A percentile compares a stretch with the other conserved stretches of the same genome.
phyloP scores from a whole-genome alignment of 2,797 vertebrate genomes.

The Oceanodroma leucorhoa region DNA sequence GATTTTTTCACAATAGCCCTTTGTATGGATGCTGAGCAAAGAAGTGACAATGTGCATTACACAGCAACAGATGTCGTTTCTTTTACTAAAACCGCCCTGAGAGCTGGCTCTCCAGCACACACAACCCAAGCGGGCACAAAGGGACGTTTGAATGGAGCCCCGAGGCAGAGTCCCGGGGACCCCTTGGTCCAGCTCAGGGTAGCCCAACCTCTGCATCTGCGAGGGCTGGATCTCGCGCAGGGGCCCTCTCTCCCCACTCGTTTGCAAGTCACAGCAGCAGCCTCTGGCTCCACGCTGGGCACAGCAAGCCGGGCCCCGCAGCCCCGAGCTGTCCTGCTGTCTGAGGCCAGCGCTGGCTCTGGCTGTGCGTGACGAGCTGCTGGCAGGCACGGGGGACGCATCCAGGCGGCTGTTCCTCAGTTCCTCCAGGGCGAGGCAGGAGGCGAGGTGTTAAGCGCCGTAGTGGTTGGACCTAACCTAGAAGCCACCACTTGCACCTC shows the following conservation, averaged over 20 bases:
- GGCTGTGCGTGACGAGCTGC: fast-evolving
- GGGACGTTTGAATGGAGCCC: not conserved
- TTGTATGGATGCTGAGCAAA: not conserved
- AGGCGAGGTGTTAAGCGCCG: not conserved
- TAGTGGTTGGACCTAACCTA: not conserved
- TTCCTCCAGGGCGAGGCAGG: not conserved
- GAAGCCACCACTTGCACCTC: not conserved
- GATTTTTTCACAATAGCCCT: not conserved
- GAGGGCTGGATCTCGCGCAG: not conserved
- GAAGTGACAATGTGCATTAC: not conserved
- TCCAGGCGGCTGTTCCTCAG: not conserved
- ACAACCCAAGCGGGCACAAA: not conserved
- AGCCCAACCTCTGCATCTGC: not conserved
- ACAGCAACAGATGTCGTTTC: not conserved
- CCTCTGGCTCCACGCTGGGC: not conserved
- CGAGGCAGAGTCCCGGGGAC: not conserved
- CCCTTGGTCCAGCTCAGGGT: not conserved
- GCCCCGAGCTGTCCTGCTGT: not conserved
- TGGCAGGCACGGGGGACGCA: not conserved
- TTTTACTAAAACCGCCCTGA: not conserved
- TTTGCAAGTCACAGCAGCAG: not conserved
- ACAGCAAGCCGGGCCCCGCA: not conserved
- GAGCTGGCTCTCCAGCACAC: not conserved
- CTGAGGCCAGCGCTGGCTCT: not conserved
- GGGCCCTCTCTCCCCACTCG: not conserved